Percentiles rank a stretch among this genome's conserved stretches.
Evolutionary conservation across 1,140 invertebrate genomes (phyloP).

Genomic region (Protaetia brevitarsis): DNA sequence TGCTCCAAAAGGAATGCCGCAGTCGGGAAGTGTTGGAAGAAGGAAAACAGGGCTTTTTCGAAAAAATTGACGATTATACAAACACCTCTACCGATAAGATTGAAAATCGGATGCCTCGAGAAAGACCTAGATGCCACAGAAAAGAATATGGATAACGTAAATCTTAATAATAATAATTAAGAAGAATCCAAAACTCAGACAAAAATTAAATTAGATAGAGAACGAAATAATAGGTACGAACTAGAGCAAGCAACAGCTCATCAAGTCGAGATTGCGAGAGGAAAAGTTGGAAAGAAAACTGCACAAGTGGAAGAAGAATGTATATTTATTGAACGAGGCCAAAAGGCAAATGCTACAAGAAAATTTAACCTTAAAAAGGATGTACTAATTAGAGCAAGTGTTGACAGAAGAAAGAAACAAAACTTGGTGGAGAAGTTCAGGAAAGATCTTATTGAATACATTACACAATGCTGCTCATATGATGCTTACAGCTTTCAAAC

Average conservation of each 20-base stretch:
- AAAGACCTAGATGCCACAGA: neutral
- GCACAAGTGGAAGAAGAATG: neutral
- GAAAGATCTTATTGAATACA: neutral
- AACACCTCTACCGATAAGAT: neutral
- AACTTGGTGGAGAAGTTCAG: slow-evolving; percentile 10
- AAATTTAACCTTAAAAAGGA: neutral
- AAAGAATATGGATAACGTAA: neutral
- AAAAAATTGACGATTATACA: neutral
- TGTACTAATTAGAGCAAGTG: neutral
- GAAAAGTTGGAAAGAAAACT: slow-evolving; percentile 2
- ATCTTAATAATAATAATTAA: neutral
- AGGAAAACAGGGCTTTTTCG: too few species aligned
- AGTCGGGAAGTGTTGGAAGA: too few species aligned
- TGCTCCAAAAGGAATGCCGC: too few species aligned
- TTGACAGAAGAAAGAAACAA: neutral
- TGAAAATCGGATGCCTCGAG: neutral
- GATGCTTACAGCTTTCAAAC: neutral
- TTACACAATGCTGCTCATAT: slow-evolving; percentile 9
- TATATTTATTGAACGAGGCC: neutral
- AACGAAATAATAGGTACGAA: neutral
- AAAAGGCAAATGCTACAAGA: neutral
- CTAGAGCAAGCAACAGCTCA: neutral
- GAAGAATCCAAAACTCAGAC: neutral
- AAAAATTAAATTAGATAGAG: slow-evolving; percentile 10
- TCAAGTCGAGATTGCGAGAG: neutral